Conservation (phyloP, 2,888 invertebrate species). For the Agrilus cyanescens region DNA sequence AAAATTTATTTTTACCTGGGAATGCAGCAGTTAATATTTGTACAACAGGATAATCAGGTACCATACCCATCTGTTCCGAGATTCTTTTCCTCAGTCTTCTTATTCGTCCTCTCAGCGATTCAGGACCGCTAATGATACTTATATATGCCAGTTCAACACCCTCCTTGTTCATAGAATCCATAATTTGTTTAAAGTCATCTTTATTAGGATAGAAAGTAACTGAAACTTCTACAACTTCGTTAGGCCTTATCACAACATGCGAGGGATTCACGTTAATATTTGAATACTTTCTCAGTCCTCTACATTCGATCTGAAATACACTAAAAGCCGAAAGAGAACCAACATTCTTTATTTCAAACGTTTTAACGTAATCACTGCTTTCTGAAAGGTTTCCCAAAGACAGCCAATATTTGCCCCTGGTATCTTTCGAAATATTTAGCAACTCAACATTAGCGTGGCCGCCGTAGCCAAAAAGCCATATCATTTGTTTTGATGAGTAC, state of each 20-base stretch:
- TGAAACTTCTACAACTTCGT: slow-evolving; percentile 22
- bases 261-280: slow-evolving; percentile 25
- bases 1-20: slow-evolving; percentile 19
- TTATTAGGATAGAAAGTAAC: slow-evolving; percentile 26
- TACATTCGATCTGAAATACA: slow-evolving; percentile 22
- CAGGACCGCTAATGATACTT: slow-evolving; percentile 28
- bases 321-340: slow-evolving; percentile 46
- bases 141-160: slow-evolving; percentile 29
- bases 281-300: slow-evolving; percentile 21
- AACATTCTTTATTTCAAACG: slow-evolving; percentile 41
- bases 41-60: slow-evolving; percentile 19
- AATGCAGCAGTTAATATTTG: slow-evolving; percentile 22
- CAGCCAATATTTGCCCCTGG: slow-evolving; percentile 44
- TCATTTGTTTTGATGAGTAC: slow-evolving; percentile 27
- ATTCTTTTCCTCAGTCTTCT: slow-evolving; percentile 23
- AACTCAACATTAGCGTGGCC: slow-evolving; percentile 42
- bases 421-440: slow-evolving; percentile 41
- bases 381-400: slow-evolving; percentile 44
- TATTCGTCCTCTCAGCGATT: slow-evolving; percentile 29
- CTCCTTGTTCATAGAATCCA: slow-evolving; percentile 16
- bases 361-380: slow-evolving; percentile 33
- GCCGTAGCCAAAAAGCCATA: slow-evolving; percentile 47
- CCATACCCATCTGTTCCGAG: slow-evolving; percentile 15
- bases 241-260: slow-evolving; percentile 25
- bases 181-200: slow-evolving; percentile 25